These are phyloP conservation scores for Leucoraja erinaceus DNA, from an alignment of 2,113 vertebrate species.

Conservation along the genomic window DNA sequence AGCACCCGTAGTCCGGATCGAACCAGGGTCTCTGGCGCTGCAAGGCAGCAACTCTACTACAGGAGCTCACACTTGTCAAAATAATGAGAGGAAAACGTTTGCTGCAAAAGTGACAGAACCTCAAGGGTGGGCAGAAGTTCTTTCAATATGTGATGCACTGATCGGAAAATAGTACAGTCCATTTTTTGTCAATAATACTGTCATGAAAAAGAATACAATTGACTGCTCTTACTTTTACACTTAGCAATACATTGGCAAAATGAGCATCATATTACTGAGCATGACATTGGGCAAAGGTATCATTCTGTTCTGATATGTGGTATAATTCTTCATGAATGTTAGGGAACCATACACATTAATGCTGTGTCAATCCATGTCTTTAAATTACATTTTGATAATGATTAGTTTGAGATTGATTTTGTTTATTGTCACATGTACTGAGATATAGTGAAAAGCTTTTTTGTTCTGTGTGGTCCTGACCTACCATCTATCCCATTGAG, in stretches of 20 bases:
- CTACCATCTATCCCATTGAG: no score
- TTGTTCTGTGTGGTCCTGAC: no score
- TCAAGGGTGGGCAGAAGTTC: background rate
- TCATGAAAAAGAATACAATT: background rate
- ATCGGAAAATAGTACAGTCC: background rate
- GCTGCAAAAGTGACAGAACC: background rate
- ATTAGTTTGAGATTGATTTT: no score
- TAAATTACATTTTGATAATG: background rate
- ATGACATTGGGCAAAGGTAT: background rate
- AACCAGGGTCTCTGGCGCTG: no score
- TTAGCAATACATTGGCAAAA: background rate
- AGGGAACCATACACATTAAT: background rate
- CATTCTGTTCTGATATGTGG: slow-evolving; percentile 1
- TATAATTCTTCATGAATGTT: background rate
- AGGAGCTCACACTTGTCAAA: background rate
- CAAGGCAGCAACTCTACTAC: no score
- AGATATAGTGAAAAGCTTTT: no score
- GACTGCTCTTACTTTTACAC: background rate
- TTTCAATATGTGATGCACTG: background rate
- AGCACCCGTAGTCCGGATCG: no score
- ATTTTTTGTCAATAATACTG: background rate
- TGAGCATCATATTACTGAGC: background rate
- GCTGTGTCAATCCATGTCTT: background rate
- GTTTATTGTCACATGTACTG: no score
- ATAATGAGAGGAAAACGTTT: background rate